phyloP scores from a whole-genome alignment of 1,140 invertebrate genomes.

The Pentalonia nigronervosa region DNA sequence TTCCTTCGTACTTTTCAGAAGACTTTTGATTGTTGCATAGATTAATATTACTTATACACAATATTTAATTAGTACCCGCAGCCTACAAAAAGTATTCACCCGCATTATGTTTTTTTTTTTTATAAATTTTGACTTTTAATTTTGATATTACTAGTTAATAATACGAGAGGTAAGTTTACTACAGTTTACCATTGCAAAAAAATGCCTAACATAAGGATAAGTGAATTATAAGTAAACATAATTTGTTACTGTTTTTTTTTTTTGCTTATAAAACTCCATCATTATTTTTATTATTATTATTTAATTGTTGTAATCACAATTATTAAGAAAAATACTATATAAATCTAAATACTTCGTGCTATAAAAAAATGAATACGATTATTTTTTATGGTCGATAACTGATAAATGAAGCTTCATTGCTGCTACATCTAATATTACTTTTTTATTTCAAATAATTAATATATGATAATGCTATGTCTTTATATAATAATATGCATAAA shows the following conservation, averaged over 20 bases:
- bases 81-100: too few species aligned
- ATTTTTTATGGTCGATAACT: neutral
- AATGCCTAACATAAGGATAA: neutral
- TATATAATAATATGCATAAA: neutral
- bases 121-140: neutral
- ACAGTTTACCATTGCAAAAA: neutral
- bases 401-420: neutral
- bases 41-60: too few species aligned
- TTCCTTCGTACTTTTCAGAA: too few species aligned
- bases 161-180: neutral
- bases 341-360: neutral
- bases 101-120: too few species aligned
- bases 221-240: neutral
- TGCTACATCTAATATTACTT: neutral
- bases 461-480: neutral
- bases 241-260: neutral
- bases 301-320: neutral
- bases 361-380: neutral
- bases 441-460: neutral
- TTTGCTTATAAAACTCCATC: neutral
- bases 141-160: neutral
- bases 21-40: too few species aligned
- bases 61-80: too few species aligned
- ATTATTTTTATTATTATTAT: neutral
- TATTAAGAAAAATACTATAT: neutral